Conservation (phyloP, 2,797 vertebrate genomes). For the Anabas testudineus region DNA sequence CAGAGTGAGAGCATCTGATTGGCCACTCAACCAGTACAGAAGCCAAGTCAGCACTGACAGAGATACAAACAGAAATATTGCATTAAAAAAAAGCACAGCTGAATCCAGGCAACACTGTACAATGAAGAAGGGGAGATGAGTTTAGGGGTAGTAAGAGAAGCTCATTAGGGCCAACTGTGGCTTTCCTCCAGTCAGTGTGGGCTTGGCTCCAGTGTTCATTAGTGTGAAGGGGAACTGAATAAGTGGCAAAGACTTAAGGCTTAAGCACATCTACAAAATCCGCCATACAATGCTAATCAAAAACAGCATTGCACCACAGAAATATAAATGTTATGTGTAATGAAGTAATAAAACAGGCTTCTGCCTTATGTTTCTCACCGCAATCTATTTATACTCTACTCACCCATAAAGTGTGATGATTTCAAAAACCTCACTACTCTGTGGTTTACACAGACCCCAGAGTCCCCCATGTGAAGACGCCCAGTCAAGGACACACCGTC, state of each 20-base stretch:
- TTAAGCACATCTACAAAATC: conserved; percentile 69
- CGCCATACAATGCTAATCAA: conserved; percentile 79
- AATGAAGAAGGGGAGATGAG: conserved; percentile 53
- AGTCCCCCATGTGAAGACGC: conserved; percentile 61
- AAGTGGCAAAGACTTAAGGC: conserved; percentile 73
- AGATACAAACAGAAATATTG: conserved; percentile 42
- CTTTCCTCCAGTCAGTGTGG: conserved; percentile 75
- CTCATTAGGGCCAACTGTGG: conserved; percentile 81
- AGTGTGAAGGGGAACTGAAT: conserved; percentile 77
- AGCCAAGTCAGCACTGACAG: conserved; percentile 14
- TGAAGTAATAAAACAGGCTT: conserved; percentile 82
- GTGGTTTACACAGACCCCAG: conserved; percentile 69
- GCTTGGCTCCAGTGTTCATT: conserved; percentile 79
- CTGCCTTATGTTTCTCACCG: conserved; percentile 69
- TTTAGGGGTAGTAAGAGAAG: conserved; percentile 68
- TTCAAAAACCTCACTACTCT: conserved; percentile 71
- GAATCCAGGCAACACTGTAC: conserved; percentile 52
- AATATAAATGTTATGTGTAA: conserved; percentile 82
- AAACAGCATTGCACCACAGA: conserved; percentile 65
- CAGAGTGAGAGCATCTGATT: conserved; percentile 35
- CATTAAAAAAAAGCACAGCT: conserved; percentile 34
- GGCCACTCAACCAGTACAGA: not conserved
- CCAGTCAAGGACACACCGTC: conserved; percentile 54
- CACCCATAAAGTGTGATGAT: conserved; percentile 79
- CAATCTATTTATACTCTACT: conserved; percentile 81